Percentiles rank a stretch among this genome's conserved stretches.
These are phyloP conservation scores for Nasonia oneida DNA, from an alignment of 2,888 invertebrate species.

Conservation along the genomic window DNA sequence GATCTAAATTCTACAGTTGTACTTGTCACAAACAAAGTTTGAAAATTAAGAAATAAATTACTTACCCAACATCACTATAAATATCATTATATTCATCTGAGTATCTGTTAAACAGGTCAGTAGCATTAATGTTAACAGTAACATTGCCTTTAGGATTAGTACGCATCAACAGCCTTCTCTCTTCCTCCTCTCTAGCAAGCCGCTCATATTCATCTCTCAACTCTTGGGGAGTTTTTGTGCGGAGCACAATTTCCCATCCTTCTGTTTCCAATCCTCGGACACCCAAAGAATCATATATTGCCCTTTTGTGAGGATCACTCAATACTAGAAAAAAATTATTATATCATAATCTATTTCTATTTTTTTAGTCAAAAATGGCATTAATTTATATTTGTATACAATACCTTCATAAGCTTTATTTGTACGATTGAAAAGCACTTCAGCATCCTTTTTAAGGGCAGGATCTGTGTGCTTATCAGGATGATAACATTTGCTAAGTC, in stretches of 20 bases:
- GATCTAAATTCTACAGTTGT: not conserved
- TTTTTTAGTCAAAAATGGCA: not conserved
- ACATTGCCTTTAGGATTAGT: constrained; percentile 96
- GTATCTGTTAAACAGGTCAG: constrained; percentile 93
- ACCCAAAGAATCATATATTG: constrained; percentile 93
- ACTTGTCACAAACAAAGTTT: not conserved
- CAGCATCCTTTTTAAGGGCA: constrained; percentile 92
- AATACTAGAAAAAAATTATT: constrained; percentile 82
- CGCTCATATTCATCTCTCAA: constrained; percentile 98
- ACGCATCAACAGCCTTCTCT: constrained; percentile 91
- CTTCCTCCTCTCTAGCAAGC: constrained; percentile 90
- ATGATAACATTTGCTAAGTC: constrained; percentile 95
- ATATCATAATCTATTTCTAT: constrained; percentile 2
- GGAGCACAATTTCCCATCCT: constrained; percentile 96
- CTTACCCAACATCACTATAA: constrained; percentile 49
- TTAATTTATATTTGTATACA: not conserved
- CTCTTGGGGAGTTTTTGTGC: constrained; percentile 96
- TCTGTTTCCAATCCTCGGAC: constrained; percentile 94
- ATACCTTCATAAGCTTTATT: constrained; percentile 95
- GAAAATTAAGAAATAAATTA: constrained; percentile 66
- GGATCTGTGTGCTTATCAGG: constrained; percentile 97
- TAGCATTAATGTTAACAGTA: constrained; percentile 93
- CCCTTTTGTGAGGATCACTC: constrained; percentile 94
- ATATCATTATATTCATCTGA: constrained; percentile 85
- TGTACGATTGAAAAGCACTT: constrained; percentile 94